These are phyloP conservation scores for Eupithecia abbreviata DNA, from an alignment of 2,888 invertebrate species.

Conservation along the genomic window DNA sequence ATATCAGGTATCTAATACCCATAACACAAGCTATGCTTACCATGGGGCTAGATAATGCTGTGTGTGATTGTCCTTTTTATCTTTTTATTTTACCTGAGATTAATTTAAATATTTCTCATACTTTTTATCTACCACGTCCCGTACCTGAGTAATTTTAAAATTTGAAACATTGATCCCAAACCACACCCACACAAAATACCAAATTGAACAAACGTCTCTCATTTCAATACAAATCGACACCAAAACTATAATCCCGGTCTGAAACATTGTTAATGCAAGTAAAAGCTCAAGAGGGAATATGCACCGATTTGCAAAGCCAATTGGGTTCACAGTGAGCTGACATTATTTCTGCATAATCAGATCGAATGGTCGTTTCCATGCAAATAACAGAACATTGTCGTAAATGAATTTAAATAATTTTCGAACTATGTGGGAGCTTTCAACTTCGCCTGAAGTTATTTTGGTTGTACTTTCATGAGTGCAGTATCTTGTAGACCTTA, in stretches of 20 bases:
- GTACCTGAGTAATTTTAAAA: not conserved
- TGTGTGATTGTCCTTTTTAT: no score
- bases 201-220: slow-evolving; percentile 4
- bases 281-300: slow-evolving; percentile 26
- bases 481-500: no score
- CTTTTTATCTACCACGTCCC: not conserved
- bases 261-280: slow-evolving; percentile 44
- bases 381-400: slow-evolving; percentile 63
- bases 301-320: slow-evolving; percentile 62
- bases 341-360: slow-evolving; percentile 74
- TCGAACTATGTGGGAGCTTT: not conserved
- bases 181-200: slow-evolving; percentile 3
- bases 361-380: slow-evolving; percentile 68
- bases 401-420: slow-evolving; percentile 58
- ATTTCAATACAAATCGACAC: slow-evolving; percentile 15
- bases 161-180: not conserved
- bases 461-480: not conserved
- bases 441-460: not conserved
- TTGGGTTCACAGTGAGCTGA: slow-evolving; percentile 59
- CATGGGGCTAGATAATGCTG: no score
- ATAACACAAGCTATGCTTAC: no score
- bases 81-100: not conserved
- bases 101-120: not conserved
- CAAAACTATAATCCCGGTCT: slow-evolving; percentile 31
- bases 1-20: no score